A percentile compares a stretch with the other conserved stretches of the same genome.
Evolutionary conservation across 2,888 invertebrate species (phyloP).

Genomic region (Cantharis flavilabris): DNA sequence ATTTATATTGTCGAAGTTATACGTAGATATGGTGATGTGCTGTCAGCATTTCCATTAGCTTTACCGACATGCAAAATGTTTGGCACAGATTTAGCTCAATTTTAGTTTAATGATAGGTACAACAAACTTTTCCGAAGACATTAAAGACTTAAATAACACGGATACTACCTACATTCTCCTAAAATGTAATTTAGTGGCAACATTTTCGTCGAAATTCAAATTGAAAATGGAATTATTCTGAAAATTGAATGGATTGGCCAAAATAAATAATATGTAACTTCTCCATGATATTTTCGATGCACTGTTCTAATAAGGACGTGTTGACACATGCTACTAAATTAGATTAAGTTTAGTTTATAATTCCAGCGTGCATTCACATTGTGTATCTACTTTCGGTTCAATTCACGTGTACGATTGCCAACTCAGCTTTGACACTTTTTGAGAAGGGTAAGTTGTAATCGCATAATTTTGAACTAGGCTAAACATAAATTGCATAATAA

Average conservation of each 20-base stretch:
- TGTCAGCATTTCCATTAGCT: slow-evolving; percentile 27
- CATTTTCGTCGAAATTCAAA: not conserved
- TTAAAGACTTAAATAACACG: slow-evolving; percentile 21
- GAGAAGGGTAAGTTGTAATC: not conserved
- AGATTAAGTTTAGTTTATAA: not conserved
- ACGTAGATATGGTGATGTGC: slow-evolving; percentile 15
- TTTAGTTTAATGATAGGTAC: slow-evolving; percentile 27
- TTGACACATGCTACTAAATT: not conserved
- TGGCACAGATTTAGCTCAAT: slow-evolving; percentile 25
- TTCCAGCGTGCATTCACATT: not conserved
- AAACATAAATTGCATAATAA: not conserved
- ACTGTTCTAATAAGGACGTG: not conserved
- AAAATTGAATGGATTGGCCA: not conserved
- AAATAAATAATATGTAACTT: not conserved
- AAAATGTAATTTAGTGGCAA: slow-evolving; percentile 11
- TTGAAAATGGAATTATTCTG: not conserved
- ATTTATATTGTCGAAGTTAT: slow-evolving; percentile 19
- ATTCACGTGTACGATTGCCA: not conserved
- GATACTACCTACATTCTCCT: slow-evolving; percentile 16
- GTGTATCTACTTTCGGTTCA: not conserved
- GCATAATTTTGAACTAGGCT: not conserved
- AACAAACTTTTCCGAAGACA: slow-evolving; percentile 22
- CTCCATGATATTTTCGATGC: not conserved
- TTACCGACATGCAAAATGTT: slow-evolving; percentile 22
- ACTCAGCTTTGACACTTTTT: not conserved